Evolutionary conservation across 2,888 invertebrate species (phyloP), one percentile per base, ranked within the genome.

Genomic region (Yponomeuta malinellus): DNA sequence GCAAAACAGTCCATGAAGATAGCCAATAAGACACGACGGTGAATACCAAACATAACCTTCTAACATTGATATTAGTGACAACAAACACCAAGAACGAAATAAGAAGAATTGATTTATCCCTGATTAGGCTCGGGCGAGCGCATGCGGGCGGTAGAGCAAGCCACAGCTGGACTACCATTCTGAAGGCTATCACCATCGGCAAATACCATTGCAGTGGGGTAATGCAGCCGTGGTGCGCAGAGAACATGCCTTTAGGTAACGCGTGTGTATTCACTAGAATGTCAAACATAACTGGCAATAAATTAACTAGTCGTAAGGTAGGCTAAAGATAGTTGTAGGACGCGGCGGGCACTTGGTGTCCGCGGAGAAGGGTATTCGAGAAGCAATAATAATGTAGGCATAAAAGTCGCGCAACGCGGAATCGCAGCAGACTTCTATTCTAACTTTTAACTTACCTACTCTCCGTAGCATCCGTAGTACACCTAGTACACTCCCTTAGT

Each of bases 301-400:
- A 89, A 85, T 77, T 88, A 87, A 87, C 76, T 89, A 89, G 84
- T 68, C 31, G 52, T 89, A 89, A 89, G 84, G 72, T 90, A 89
- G 83, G 48, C 74, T 85, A 87, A 83, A 59, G 52, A 12, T 73
- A 71, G 75, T 48, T 68, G 8, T 89, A 87, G 80, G 78, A 73
- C 76, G 69, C 77, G 78, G 85, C 77, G 88, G 87, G 86, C 89
- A 90, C 90, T 87, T 86, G 90, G 90, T 90, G 90, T 83, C 89
- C 85, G 85, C 85, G 80, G 81, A 84, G 88, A 87, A 90, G 92
- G 92, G 92, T 93, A 93, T 93, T 90, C 92, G 89, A 92, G 88
- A 93, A 92, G 92, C 92, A 93, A 92, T 92, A 93, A 92, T 90
- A 92, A 87, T 80, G 89, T 92, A 92, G 92, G 83, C 81, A 83